Evolutionary conservation across 1,140 invertebrate species (phyloP), one percentile per base, ranked within the genome.

Genomic region (Drosophila nigromelanica): DNA sequence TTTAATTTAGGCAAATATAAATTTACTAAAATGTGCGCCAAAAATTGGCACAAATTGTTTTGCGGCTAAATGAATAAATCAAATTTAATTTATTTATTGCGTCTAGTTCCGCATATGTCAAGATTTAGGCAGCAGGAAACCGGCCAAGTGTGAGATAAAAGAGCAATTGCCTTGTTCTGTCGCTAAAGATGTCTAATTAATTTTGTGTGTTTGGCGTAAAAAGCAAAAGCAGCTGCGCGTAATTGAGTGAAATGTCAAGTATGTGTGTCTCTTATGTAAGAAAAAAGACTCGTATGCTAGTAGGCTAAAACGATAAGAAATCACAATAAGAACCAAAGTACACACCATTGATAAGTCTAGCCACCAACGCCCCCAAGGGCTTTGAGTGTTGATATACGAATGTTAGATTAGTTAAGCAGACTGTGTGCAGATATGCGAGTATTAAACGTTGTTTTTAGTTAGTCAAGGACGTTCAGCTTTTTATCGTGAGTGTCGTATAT

Each of bases 31-130:
- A 27, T 27, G 27, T 27, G 27, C 27, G 33, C 33, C 54, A 45
- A 47, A 61, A 67, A 73, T 61, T 61, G 64, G 40, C 63, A 68
- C 56, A 73, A 55, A 73, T 51, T 62, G 51, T 62, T 55, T 69
- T 54, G 39, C 21, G 30, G 18, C 43, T 5, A 40, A 50, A 12
- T n/a, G 14, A 39, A 42, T 60, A 48, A 73, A 73, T 72, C 69
- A 72, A 59, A 33, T 59, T 18, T 47, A 47, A 58, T 58, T 37
- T 45, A 33, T 59, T 47, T 45, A 48, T 7, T 10, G n/a, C 24
- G 40, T n/a, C n/a, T 33, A 59, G 69, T 72, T 72, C 69, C 69
- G 69, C 24, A 39, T 59, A n/a, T 50, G 52, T 43, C 47, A 8
- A 37, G 45, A 51, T 56, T 64, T 64, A 43, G 52, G 12, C 54